A percentile compares a stretch with the other conserved stretches of the same genome.
Evolutionary conservation across 2,113 vertebrate species (phyloP).

Genomic region (Rhea pennata): DNA sequence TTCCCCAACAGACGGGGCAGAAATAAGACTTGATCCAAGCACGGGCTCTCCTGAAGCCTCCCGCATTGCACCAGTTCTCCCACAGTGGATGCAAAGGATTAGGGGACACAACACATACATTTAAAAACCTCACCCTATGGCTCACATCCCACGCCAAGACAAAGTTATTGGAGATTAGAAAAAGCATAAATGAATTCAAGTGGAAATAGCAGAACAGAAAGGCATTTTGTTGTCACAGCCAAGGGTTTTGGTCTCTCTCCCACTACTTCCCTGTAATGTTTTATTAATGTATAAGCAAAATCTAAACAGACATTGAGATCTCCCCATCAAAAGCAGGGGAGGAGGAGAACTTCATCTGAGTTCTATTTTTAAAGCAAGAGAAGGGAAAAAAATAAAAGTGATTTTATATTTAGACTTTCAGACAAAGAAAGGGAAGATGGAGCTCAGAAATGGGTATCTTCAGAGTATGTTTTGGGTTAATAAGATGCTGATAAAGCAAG

Average conservation of each 20-base stretch:
- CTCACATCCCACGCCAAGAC: background rate
- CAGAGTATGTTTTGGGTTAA: conserved; percentile 13
- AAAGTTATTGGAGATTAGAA: background rate
- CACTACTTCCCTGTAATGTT: conserved; percentile 55
- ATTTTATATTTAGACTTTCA: conserved; percentile 59
- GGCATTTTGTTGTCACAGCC: conserved; percentile 39
- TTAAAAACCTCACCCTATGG: background rate
- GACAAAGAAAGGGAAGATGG: conserved; percentile 26
- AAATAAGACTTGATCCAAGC: background rate
- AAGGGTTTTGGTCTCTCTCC: conserved; percentile 55
- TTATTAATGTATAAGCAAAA: conserved; percentile 61
- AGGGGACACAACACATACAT: background rate
- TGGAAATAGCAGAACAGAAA: conserved; percentile 10
- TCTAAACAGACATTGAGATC: conserved; percentile 52
- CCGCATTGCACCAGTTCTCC: background rate
- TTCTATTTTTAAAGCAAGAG: conserved; percentile 62
- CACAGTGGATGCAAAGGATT: background rate
- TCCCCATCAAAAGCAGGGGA: conserved; percentile 1
- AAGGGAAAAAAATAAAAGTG: background rate
- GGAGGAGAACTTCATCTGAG: conserved; percentile 1
- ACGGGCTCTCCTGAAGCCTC: background rate
- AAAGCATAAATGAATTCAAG: background rate
- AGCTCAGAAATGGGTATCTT: background rate
- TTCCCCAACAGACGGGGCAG: background rate
- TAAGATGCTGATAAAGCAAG: background rate